A percentile compares a stretch with the other conserved stretches of the same genome.
phyloP scores from a whole-genome alignment of 2,113 vertebrate species.

The Pithys albifrons region DNA sequence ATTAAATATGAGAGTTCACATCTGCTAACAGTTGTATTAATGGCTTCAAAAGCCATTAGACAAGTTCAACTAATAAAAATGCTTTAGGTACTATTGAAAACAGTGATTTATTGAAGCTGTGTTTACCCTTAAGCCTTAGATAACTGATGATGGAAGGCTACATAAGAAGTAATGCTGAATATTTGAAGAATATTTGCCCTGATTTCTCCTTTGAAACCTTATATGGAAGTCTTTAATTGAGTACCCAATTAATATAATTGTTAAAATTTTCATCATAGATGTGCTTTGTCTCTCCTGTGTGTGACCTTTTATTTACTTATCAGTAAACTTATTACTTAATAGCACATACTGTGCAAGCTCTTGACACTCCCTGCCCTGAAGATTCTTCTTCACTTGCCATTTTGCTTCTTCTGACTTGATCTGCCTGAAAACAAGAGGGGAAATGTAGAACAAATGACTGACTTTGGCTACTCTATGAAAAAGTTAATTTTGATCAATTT shows the following conservation, averaged over 20 bases:
- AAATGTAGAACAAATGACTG: background rate
- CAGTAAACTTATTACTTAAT: background rate
- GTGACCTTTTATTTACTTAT: background rate
- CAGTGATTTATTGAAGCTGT: background rate
- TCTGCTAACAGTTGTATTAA: background rate
- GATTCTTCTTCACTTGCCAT: background rate
- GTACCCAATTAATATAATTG: background rate
- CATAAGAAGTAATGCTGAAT: background rate
- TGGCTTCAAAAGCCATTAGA: background rate
- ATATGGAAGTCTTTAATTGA: background rate
- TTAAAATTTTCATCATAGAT: background rate
- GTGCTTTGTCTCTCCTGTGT: background rate
- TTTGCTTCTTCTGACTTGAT: background rate
- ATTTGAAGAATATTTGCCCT: background rate
- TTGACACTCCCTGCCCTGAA: background rate
- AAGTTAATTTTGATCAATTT: background rate
- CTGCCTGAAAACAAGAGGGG: fast-evolving
- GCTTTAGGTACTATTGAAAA: background rate
- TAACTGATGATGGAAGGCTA: background rate
- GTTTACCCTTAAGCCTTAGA: background rate
- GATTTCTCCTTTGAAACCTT: background rate
- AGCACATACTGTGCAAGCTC: background rate
- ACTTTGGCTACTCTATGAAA: background rate
- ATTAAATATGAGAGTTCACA: background rate
- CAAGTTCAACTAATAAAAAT: background rate